phyloP scores from a whole-genome alignment of 2,888 invertebrate species.

The Nomada hirtipes region DNA sequence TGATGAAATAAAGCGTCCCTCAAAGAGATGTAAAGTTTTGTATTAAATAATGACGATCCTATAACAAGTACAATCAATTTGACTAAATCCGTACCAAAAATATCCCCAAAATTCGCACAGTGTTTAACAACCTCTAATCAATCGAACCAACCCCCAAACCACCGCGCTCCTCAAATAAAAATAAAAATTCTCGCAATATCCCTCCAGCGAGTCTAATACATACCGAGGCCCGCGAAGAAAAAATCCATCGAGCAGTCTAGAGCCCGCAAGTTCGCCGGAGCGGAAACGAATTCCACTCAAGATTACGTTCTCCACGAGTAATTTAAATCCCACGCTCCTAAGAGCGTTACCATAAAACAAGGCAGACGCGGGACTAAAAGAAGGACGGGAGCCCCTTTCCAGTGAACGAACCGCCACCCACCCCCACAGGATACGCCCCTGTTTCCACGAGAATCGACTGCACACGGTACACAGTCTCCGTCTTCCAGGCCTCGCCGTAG shows the following conservation, averaged over 20 bases:
- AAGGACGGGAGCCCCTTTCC: slow-evolving; percentile 29
- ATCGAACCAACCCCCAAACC: too few relatives aligned
- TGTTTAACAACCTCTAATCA: too few relatives aligned
- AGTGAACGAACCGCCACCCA: slow-evolving; percentile 22
- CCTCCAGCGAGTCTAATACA: too few relatives aligned
- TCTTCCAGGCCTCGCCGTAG: slow-evolving; percentile 54
- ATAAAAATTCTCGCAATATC: too few relatives aligned
- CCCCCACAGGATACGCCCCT: slow-evolving; percentile 50
- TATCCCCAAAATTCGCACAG: too few relatives aligned
- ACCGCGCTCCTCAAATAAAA: too few relatives aligned
- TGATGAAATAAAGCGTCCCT: slow-evolving; percentile 51
- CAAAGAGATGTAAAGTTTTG: too few relatives aligned
- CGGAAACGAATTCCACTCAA: slow-evolving; percentile 34
- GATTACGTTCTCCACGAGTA: slow-evolving; percentile 40
- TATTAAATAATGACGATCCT: too few relatives aligned
- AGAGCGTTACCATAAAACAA: slow-evolving; percentile 48
- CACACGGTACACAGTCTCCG: slow-evolving; percentile 31
- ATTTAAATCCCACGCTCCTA: slow-evolving; percentile 48
- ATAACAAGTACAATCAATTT: too few relatives aligned
- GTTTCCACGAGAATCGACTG: slow-evolving; percentile 44
- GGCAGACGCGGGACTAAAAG: slow-evolving; percentile 20
- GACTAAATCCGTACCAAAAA: too few relatives aligned
- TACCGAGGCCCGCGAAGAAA: too few relatives aligned
- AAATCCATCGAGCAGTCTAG: not conserved
- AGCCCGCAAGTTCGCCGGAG: not conserved